Percentiles rank a stretch among this genome's conserved stretches.
Evolutionary conservation across 2,888 invertebrate genomes (phyloP).

Genomic region (Acrobasis consociella): DNA sequence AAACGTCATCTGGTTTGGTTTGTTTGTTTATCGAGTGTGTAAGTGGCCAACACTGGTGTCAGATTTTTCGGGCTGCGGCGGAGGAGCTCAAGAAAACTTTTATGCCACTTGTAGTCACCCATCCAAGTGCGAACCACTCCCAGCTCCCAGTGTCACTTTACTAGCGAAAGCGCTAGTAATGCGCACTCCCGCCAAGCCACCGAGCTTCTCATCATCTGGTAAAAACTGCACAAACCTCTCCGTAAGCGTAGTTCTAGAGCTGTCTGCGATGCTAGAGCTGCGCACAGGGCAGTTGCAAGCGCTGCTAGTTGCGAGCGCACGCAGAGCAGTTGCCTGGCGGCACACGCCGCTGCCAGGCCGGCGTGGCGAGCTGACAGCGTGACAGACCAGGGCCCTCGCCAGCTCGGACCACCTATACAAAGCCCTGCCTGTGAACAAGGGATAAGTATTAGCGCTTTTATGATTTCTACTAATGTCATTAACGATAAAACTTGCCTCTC

Average conservation of each 20-base stretch:
- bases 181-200: too few species aligned
- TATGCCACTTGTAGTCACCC: too few species aligned
- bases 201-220: too few species aligned
- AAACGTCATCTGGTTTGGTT: too few species aligned
- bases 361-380: conserved; percentile 69
- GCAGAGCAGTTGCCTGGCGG: conserved; percentile 85
- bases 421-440: conserved; percentile 54
- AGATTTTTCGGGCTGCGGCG: too few species aligned
- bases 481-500: too few species aligned
- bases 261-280: conserved; percentile 63
- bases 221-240: conserved; percentile 39
- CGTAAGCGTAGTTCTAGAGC: conserved; percentile 59
- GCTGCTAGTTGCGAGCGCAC: conserved; percentile 71
- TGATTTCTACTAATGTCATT: conserved; percentile 24
- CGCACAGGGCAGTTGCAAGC: conserved; percentile 67
- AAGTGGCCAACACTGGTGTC: too few species aligned
- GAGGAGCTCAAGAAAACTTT: too few species aligned
- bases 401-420: conserved; percentile 78
- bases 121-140: too few species aligned
- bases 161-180: too few species aligned
- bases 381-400: conserved; percentile 81
- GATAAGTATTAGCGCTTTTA: neutral
- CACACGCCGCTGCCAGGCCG: conserved; percentile 85
- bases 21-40: too few species aligned
- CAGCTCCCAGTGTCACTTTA: too few species aligned